Conservation (phyloP, 2,113 vertebrate species). For the Pleuronectes platessa region DNA sequence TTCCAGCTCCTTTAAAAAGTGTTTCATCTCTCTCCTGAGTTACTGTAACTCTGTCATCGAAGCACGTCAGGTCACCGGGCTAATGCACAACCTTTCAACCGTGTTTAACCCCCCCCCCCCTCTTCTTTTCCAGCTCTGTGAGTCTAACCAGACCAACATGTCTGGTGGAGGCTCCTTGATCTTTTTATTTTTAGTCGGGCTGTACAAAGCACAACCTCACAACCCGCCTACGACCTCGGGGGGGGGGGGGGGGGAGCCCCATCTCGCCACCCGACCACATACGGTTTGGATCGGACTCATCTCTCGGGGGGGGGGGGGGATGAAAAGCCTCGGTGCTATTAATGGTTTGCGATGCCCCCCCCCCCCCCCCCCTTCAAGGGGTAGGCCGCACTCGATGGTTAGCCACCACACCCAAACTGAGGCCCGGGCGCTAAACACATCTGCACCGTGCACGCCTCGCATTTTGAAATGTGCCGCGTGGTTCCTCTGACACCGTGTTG, state of each 20-base stretch:
- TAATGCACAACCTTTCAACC: slow-evolving; percentile 23
- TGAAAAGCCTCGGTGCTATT: slow-evolving; percentile 66
- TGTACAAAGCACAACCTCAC: slow-evolving; percentile 48
- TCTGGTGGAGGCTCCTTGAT: slow-evolving; percentile 54
- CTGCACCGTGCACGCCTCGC: slow-evolving; percentile 21
- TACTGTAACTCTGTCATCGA: background rate
- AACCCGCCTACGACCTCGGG: slow-evolving; percentile 33
- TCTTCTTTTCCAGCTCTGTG: slow-evolving; percentile 9
- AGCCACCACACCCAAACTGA: slow-evolving; percentile 54
- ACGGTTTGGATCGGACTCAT: slow-evolving; percentile 61
- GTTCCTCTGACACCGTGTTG: slow-evolving; percentile 16
- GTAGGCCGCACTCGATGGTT: slow-evolving; percentile 26
- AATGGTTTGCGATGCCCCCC: slow-evolving; percentile 52
- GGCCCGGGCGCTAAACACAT: slow-evolving; percentile 35
- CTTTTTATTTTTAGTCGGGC: slow-evolving; percentile 71
- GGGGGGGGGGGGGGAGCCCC: slow-evolving; percentile 22
- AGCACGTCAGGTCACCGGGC: background rate
- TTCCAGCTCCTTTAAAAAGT: background rate
- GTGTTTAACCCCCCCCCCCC: slow-evolving; percentile 4
- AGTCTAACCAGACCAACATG: slow-evolving; percentile 62
- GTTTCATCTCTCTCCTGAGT: background rate
- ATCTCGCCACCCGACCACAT: slow-evolving; percentile 49
- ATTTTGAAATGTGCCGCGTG: slow-evolving; percentile 4
- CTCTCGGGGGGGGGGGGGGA: slow-evolving; percentile 25
- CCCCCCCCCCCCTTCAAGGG: slow-evolving; percentile 36